Evolutionary conservation across 1,140 invertebrate genomes (phyloP), one percentile per base, ranked within the genome.

Genomic region (Formica selysi): DNA sequence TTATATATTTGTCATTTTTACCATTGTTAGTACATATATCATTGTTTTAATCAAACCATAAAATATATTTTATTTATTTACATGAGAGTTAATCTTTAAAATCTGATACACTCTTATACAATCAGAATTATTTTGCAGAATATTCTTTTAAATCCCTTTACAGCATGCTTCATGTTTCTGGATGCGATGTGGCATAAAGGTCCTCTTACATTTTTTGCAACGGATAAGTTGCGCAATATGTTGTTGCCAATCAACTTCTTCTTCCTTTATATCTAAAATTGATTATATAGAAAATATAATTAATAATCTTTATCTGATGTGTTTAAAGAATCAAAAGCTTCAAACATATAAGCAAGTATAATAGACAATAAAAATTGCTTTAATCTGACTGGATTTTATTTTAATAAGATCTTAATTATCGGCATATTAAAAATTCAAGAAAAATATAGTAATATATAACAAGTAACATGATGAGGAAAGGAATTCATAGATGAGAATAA

Each of bases 101-200:
- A 44, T 44, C 41, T 44, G 1, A 38, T 38, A 38, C 36, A 44
- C 41, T 10, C 10, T 44, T 44, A 16, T 22, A 22, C 22, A 22
- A 22, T 22, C 22, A 16, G 13, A 51, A 51, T 2, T 6, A 5
- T n/a, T 57, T 3, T 36, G 8, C 7, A 41, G 61, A 29, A 44
- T 13, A 44, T 3, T 13, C 4, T 51, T 32, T 91, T 67, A 93
- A 8, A 91, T 74, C 29, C 85, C 88, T 41, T 89, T 85, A 26
- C 92, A 93, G 22, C 83, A 87, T 16, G 26, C 61, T 38, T 89
- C 65, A 26, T 93, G 92, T 73, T 87, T 91, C 10, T 88, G 64
- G 22, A 93, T 86, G 38, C 93, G 88, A n/a, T 87, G 13, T 26
- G 91, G 91, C 54, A 89, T 89, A 22, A 93, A 93, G 16, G 86